phyloP scores from a whole-genome alignment of 2,888 invertebrate species.

The Noctua fimbriata region DNA sequence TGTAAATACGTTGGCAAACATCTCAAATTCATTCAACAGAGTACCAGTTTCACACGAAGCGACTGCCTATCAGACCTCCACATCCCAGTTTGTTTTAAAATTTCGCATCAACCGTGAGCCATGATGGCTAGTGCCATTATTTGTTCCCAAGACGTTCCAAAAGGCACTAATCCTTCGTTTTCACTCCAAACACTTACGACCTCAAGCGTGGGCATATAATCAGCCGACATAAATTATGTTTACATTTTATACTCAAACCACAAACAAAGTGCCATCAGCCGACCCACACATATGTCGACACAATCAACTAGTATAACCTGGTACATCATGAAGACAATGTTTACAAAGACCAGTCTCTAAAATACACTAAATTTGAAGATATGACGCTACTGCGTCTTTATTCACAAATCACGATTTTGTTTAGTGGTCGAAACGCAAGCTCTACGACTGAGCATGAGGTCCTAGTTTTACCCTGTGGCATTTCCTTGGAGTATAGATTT shows the following conservation, averaged over 20 bases:
- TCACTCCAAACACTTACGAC: constrained; percentile 12
- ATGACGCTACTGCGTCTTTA: background rate
- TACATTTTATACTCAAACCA: constrained; percentile 41
- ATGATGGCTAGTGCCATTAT: background rate
- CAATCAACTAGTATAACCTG: constrained; percentile 8
- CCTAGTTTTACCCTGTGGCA: background rate
- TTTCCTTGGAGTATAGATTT: background rate
- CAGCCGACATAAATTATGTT: constrained; percentile 38
- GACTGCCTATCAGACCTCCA: background rate
- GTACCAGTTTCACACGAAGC: background rate
- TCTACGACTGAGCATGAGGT: background rate
- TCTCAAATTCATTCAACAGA: background rate
- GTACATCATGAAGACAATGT: background rate
- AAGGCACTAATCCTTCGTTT: constrained; percentile 1
- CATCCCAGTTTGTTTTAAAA: background rate
- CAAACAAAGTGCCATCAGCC: constrained; percentile 48
- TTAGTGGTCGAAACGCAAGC: no score
- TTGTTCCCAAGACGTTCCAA: background rate
- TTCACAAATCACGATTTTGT: background rate
- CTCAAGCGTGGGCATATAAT: constrained; percentile 47
- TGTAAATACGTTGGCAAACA: background rate
- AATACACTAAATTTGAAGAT: background rate
- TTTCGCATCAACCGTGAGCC: background rate
- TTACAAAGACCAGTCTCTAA: background rate
- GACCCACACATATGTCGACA: constrained; percentile 52